phyloP scores from a whole-genome alignment of 1,140 invertebrate genomes.

The Ceratosolen fusciceps region DNA sequence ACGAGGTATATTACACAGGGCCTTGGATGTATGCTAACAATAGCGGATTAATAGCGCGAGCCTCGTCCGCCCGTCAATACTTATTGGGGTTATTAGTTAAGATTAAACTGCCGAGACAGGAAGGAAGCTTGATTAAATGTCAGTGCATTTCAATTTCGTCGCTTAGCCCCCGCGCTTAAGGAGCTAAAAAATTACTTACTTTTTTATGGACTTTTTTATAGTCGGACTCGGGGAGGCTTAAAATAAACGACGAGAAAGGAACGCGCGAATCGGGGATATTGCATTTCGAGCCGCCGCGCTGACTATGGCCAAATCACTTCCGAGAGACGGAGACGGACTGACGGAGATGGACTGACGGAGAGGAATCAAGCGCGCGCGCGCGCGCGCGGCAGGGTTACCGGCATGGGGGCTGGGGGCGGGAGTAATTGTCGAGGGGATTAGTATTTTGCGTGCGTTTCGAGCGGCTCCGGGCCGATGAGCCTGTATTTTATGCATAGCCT shows the following conservation, averaged over 20 bases:
- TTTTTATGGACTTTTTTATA: neutral
- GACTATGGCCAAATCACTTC: neutral
- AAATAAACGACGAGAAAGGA: constrained; percentile 9
- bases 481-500: neutral
- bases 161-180: neutral
- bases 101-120: too few relatives aligned
- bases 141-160: neutral
- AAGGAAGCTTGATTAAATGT: neutral
- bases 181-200: neutral
- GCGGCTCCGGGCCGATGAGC: neutral
- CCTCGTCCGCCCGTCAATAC: too few relatives aligned
- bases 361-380: too few relatives aligned
- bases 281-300: neutral
- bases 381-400: too few relatives aligned
- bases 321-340: neutral
- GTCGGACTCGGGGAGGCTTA: neutral
- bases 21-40: too few relatives aligned
- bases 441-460: neutral
- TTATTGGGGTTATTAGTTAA: neutral
- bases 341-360: neutral
- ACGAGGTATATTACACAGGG: too few relatives aligned
- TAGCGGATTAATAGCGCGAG: too few relatives aligned
- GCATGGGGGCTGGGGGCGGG: too few relatives aligned
- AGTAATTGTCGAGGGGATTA: neutral
- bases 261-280: constrained; percentile 1